Evolutionary conservation across 2,797 vertebrate species (phyloP).

Genomic region (Tiaroga cobitis): DNA sequence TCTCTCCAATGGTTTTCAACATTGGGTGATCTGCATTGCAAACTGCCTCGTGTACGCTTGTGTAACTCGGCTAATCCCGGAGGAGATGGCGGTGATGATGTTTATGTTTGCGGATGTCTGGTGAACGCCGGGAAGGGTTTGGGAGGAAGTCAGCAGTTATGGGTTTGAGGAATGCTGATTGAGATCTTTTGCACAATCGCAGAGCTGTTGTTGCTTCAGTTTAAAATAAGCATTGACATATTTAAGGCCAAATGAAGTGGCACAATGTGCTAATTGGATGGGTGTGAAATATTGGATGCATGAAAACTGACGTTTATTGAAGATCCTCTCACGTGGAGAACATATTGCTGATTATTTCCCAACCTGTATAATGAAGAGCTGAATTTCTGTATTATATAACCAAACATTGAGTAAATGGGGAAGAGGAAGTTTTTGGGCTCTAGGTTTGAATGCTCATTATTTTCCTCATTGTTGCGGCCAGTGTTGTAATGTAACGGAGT

Average conservation of each 20-base stretch:
- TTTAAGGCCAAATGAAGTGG: slow-evolving; percentile 15
- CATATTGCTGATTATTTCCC: not conserved
- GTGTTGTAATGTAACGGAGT: too few species aligned
- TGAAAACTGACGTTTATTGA: slow-evolving; percentile 7
- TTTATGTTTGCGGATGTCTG: slow-evolving; percentile 47
- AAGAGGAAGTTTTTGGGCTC: too few species aligned
- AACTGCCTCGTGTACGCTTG: not conserved
- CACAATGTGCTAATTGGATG: slow-evolving; percentile 1
- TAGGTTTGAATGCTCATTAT: too few species aligned
- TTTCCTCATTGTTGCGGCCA: too few species aligned
- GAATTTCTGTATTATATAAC: not conserved
- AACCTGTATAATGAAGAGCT: not conserved
- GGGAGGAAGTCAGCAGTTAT: slow-evolving; percentile 32
- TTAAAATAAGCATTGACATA: slow-evolving; percentile 37
- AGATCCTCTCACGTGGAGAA: not conserved
- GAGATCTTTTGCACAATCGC: slow-evolving; percentile 30
- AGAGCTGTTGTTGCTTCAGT: slow-evolving; percentile 28
- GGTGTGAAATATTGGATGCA: slow-evolving; percentile 10
- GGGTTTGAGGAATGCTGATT: slow-evolving; percentile 42
- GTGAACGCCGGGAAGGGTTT: slow-evolving; percentile 30
- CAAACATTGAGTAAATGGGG: too few species aligned
- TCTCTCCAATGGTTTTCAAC: not conserved
- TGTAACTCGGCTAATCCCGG: slow-evolving; percentile 25
- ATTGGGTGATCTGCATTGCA: not conserved
- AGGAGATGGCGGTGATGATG: slow-evolving; percentile 43